Percentiles rank a stretch among this genome's conserved stretches.
Evolutionary conservation across 2,797 vertebrate species (phyloP).

Genomic region (Eulemur rubriventer): DNA sequence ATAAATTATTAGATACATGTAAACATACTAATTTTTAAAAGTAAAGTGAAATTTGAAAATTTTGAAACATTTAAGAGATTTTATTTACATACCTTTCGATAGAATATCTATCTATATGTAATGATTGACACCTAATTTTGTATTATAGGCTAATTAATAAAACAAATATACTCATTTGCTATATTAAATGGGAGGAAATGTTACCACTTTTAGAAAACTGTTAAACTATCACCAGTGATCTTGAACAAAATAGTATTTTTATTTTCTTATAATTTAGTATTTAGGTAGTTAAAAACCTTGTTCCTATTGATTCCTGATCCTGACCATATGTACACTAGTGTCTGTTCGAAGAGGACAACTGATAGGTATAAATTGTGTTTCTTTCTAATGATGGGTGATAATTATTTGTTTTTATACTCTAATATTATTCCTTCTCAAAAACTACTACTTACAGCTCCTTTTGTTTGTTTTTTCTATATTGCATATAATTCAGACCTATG

Average conservation of each 20-base stretch:
- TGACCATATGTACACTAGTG: not conserved
- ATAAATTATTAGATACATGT: not conserved
- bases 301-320: not conserved
- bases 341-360: not conserved
- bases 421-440: not conserved
- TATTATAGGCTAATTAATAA: not conserved
- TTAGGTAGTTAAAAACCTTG: not conserved
- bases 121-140: not conserved
- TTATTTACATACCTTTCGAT: not conserved
- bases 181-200: not conserved
- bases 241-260: not conserved
- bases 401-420: not conserved
- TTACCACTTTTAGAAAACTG: not conserved
- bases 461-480: not conserved
- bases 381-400: not conserved
- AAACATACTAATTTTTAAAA: constrained; percentile 1
- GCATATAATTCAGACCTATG: not conserved
- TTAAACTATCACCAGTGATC: not conserved
- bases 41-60: not conserved
- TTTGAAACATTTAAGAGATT: not conserved
- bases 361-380: not conserved
- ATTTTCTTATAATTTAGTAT: not conserved
- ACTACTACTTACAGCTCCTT: not conserved
- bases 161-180: not conserved
- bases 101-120: not conserved